Base-by-base conservation (phyloP, 2,113 vertebrate genomes). In the Acrocephalus arundinaceus region DNA sequence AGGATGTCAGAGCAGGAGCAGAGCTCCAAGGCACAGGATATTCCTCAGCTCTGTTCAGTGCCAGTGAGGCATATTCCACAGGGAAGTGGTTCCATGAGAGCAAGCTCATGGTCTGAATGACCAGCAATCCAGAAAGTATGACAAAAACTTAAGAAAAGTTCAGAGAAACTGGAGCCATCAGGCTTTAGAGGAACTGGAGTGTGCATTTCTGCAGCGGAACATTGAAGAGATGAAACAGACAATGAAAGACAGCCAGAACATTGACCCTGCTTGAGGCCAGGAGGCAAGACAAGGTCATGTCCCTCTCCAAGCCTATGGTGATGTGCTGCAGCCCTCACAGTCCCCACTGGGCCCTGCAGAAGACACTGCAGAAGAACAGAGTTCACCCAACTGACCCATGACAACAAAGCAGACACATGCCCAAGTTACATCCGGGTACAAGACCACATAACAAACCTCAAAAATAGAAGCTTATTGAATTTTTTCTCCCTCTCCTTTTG, bases 41-140 rank as follows among this genome's bases (percentile, higher is more conserved):
- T 20, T 43, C n/a, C 80, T 93, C 61, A 45, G 67, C 59, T 80
- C 73, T 43, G 33, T 19, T 57, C 59, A 65, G 30, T 0, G 3
- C 54, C n/a, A 12, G 9, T 2, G 7, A 51, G 54, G 58, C 0
- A 0, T 19, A 49, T 70, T 87, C 51, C 73, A 52, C n/a, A 23
- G 59, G 22, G n/a, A 70, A 17, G 13, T 6, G 27, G 30, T 37
- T 90, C 63, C 39, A 31, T 2, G 33, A 72, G 15, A 83, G n/a
- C 31, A 54, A 74, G 52, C 28, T 78, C 70, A 58, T 4, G 18
- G 77, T 67, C 81, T 85, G 70, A 81, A 63, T 20, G 25, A 91
- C 59, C 41, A 66, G 68, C 28, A 73, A 39, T 19, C 27, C 55
- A 65, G 41, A n/a, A 85, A 85, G n/a, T 25, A 74, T 8, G 11